Conservation (phyloP, 2,113 vertebrate species). For the Centropus bengalensis region DNA sequence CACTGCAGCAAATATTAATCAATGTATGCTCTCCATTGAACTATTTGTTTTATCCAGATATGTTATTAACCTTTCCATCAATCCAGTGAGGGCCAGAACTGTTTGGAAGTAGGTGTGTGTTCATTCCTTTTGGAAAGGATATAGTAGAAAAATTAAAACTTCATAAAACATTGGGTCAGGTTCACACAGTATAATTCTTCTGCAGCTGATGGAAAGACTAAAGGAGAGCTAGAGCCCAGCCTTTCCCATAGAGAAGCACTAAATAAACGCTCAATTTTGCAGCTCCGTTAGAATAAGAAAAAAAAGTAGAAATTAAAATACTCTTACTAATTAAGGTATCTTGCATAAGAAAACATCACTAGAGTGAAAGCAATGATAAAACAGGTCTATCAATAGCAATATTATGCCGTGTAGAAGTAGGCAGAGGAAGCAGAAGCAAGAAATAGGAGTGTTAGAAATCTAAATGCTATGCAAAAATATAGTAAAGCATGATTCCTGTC, state of each 20-base stretch:
- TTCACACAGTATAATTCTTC: neutral
- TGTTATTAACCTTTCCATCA: conserved; percentile 60
- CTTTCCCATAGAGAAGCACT: neutral
- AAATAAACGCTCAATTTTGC: neutral
- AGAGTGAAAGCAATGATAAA: neutral
- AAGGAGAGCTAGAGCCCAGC: neutral
- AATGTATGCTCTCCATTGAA: neutral
- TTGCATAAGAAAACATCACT: neutral
- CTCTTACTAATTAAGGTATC: neutral
- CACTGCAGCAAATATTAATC: conserved; percentile 26
- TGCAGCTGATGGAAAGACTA: neutral
- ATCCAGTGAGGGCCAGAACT: neutral
- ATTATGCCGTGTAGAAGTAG: neutral
- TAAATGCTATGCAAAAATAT: neutral
- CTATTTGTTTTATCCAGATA: conserved; percentile 48
- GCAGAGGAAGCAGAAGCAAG: neutral
- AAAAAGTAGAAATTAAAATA: neutral
- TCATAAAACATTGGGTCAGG: neutral
- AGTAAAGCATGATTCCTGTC: neutral
- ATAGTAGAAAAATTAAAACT: conserved; percentile 29
- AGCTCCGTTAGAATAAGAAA: neutral
- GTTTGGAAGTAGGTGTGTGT: neutral
- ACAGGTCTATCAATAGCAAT: neutral
- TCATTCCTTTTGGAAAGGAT: neutral
- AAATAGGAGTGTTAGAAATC: neutral